A percentile compares a stretch with the other conserved stretches of the same genome.
phyloP scores from a whole-genome alignment of 2,797 vertebrate genomes.

The Phalanger gymnotis region DNA sequence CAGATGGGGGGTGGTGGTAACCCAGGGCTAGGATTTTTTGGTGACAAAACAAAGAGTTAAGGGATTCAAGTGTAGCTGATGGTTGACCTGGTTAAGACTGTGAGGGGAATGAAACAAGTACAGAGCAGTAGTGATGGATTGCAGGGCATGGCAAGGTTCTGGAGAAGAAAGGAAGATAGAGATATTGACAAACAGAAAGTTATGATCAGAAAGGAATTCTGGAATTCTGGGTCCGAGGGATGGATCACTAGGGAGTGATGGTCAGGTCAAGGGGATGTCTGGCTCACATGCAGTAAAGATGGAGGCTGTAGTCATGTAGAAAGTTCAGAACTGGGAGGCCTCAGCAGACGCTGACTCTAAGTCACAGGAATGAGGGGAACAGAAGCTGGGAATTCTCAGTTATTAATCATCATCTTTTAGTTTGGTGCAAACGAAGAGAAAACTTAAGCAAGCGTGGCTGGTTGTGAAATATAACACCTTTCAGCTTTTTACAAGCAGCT shows the following conservation, averaged over 20 bases:
- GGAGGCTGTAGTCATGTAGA: background rate
- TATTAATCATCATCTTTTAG: background rate
- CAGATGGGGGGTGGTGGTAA: background rate
- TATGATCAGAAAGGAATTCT: background rate
- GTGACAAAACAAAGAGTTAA: background rate
- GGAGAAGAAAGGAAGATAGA: background rate
- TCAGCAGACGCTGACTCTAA: background rate
- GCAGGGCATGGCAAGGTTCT: background rate
- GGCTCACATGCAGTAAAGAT: background rate
- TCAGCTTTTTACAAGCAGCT: slow-evolving; percentile 15
- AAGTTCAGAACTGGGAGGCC: background rate
- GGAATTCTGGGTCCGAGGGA: background rate
- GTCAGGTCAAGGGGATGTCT: background rate
- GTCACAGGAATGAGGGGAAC: background rate
- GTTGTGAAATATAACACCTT: background rate
- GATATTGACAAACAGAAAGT: background rate
- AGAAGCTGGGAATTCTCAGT: slow-evolving; percentile 1
- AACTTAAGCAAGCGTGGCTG: slow-evolving; percentile 1
- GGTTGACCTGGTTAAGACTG: background rate
- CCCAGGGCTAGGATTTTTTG: background rate
- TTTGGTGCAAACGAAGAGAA: slow-evolving; percentile 15
- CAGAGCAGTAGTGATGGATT: background rate
- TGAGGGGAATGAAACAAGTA: background rate
- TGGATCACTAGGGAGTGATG: background rate
- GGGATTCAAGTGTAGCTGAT: background rate